Base-by-base conservation (phyloP, 1,140 invertebrate genomes). In the Ips typographus region DNA sequence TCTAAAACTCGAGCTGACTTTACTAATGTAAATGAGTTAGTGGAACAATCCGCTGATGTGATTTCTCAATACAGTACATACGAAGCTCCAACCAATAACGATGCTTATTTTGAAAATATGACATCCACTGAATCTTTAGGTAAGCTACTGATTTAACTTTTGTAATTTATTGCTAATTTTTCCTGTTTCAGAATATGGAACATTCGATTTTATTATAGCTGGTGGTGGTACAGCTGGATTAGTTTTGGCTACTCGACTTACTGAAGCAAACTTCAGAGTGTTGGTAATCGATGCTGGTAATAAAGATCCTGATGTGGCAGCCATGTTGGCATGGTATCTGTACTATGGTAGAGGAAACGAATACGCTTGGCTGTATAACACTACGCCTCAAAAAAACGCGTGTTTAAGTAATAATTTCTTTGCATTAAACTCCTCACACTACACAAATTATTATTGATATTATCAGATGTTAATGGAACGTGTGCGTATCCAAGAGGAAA, bases 341-440 rank as follows among this genome's bases (percentile, higher is more conserved):
- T 38, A 39, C 38, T 70, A 74, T 49, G 44, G 66, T 2, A 41
- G 53, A 8, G 40, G 53, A 1, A 68, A 76, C 1, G 63, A 74
- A 7, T 68, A 43, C 42, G 87, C 92, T 75, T 94, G 91, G 91
- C 83, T 85, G 53, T 93, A 90, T 75, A 76, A 79, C 8, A 90
- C 90, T 68, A 85, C 71, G 6, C 44, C 65, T 1, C 71, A 72
- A 68, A 53, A 8, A 8, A 58, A 42, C 1, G 60, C 52, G 7
- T 74, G 73, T 36, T 44, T 55, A 47, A 69, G 73, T 72, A 60
- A 60, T 76, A 22, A 22, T 57, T 37, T 41, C n/a, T 40, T 63
- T 6, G 52, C 47, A 64, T 36, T 40, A 22, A 22, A 3, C 40
- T 61, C 2, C 8, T 39, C 5, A 40, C 5, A 8, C 58, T 63